Percentiles rank a stretch among this genome's conserved stretches.
Evolutionary conservation across 2,888 invertebrate genomes (phyloP).

Genomic region (Poecilus cupreus): DNA sequence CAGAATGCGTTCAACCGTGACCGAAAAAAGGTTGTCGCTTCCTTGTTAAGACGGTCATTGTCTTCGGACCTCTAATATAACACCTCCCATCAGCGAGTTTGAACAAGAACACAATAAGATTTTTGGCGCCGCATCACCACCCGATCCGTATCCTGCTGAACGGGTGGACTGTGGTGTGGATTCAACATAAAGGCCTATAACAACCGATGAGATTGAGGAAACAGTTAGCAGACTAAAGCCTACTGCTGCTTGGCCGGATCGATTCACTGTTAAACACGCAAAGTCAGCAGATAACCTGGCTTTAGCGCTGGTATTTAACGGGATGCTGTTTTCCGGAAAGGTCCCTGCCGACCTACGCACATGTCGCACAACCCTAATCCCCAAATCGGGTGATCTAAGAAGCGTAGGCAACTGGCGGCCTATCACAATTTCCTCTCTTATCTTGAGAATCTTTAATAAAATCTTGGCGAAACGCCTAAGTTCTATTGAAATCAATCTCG

Average conservation of each 20-base stretch:
- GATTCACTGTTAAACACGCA: neutral
- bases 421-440: constrained; percentile 60
- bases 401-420: constrained; percentile 60
- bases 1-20: too few relatives aligned
- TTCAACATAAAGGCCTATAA: neutral
- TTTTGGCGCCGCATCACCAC: neutral
- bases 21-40: too few relatives aligned
- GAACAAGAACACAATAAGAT: neutral
- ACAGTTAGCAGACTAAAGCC: neutral
- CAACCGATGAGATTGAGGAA: neutral
- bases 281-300: too few relatives aligned
- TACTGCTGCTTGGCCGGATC: neutral
- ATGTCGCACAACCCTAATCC: constrained; percentile 56
- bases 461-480: constrained; percentile 58
- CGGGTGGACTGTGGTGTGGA: neutral
- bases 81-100: neutral
- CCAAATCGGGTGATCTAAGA: constrained; percentile 46
- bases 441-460: constrained; percentile 56
- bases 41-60: too few relatives aligned
- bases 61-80: neutral
- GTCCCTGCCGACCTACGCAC: constrained; percentile 25
- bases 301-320: constrained; percentile 53
- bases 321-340: constrained; percentile 48
- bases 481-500: too few relatives aligned
- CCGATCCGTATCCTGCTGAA: too few relatives aligned